Evolutionary conservation across 2,113 vertebrate species (phyloP).

Genomic region (Regulus satrapa): DNA sequence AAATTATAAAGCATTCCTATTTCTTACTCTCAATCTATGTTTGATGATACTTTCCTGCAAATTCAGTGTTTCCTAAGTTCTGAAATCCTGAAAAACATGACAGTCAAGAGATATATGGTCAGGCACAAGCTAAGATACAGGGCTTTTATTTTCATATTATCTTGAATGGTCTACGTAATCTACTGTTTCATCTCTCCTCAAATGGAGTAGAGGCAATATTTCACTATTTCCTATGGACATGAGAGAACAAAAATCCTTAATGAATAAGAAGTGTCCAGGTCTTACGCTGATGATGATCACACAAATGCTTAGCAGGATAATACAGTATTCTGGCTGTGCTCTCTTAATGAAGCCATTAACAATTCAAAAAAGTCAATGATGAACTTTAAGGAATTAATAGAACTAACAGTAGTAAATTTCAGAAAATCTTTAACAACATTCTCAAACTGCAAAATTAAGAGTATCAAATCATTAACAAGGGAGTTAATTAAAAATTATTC

Average conservation of each 20-base stretch:
- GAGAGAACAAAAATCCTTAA: neutral
- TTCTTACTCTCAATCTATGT: neutral
- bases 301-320: neutral
- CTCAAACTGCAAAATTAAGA: neutral
- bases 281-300: neutral
- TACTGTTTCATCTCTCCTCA: neutral
- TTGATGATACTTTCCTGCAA: neutral
- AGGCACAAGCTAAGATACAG: neutral
- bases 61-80: neutral
- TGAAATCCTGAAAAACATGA: neutral
- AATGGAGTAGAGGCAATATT: neutral
- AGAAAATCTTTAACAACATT: slow-evolving; percentile 19
- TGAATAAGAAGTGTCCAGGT: neutral
- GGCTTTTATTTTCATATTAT: neutral
- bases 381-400: slow-evolving; percentile 20
- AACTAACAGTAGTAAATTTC: slow-evolving; percentile 4
- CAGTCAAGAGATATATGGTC: neutral
- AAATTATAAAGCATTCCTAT: too few relatives aligned
- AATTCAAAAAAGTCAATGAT: slow-evolving; percentile 7
- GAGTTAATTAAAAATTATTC: neutral
- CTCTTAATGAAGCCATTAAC: slow-evolving; percentile 32
- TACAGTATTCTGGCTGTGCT: neutral
- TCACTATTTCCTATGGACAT: neutral
- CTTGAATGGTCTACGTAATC: neutral
- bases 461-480: neutral